Conservation (phyloP, 2,888 invertebrate species). For the Tillus elongatus region DNA sequence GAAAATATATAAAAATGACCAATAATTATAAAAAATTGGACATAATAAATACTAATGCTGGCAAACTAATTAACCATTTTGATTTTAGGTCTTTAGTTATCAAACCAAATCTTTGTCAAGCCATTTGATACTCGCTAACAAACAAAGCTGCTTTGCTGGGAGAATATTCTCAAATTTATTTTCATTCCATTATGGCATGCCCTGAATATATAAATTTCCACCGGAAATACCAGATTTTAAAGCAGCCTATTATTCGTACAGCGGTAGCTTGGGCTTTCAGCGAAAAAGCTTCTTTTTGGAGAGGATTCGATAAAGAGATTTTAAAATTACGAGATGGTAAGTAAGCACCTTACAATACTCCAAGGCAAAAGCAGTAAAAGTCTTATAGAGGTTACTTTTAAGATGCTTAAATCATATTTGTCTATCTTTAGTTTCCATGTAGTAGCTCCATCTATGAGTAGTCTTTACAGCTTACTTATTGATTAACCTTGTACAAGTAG, state of each 20-base stretch:
- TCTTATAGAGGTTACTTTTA: no score
- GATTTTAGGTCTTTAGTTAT: not conserved
- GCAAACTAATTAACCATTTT: no score
- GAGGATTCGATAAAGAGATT: not conserved
- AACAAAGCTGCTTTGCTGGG: not conserved
- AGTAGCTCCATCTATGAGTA: no score
- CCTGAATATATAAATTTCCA: not conserved
- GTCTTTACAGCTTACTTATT: no score
- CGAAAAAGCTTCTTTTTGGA: not conserved
- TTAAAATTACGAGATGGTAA: not conserved
- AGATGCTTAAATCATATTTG: no score
- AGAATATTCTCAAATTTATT: not conserved
- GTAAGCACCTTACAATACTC: no score
- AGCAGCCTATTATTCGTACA: not conserved
- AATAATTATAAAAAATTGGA: no score
- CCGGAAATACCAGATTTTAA: not conserved
- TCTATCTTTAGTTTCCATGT: no score
- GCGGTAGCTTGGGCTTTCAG: not conserved
- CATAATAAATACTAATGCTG: no score
- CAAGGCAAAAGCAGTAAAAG: no score
- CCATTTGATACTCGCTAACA: not conserved
- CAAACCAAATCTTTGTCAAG: conserved; percentile 4
- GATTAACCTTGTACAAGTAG: no score
- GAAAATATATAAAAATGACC: no score
- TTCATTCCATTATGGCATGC: not conserved